Evolutionary conservation across 2,797 vertebrate species (phyloP), one percentile per base, ranked within the genome.

Genomic region (Peromyscus nudipes): DNA sequence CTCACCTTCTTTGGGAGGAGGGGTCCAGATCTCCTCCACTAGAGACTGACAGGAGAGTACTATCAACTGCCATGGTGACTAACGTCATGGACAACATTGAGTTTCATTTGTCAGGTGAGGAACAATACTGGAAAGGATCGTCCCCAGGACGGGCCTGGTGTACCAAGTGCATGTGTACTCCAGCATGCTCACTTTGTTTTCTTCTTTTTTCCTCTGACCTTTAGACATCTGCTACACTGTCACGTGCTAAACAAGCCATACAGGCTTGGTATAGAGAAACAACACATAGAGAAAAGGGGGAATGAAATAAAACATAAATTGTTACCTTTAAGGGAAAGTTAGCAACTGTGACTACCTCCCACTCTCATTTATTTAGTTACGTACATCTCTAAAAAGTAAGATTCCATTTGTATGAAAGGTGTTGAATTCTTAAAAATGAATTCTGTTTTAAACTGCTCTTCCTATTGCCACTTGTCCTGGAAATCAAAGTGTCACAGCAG

Each of bases 61-160:
- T 34, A 55, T 19, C 52, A 57, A 37, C 19, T 21, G 43, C 16
- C 2, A 6, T 12, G 11, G 6, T 21, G 43, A 27, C 37, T 57
- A 10, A 25, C 49, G 7, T 73, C 7, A 2, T 0, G 6, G 64
- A 25, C 23, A 55, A 29, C 0, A 34, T 0, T 4, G 34, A 60
- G 34, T 0, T 75, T 90, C 65, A 5, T 46, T 79, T 37, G 31
- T 46, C 40, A 65, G 60, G 6, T 34, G 67, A 92, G 67, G 17
- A 57, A 3, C 4, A 31, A 79, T 27, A 25, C 4, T 6, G 0
- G 9, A 62, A 57, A 60, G 7, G 12, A 43, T 19, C 82, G 21
- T 40, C 60, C 3, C 31, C 4, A 82, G 60, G 19, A 73, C 37
- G 7, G 6, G 29, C 43, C 9, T 14, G 14, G 17, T 16, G 27